A percentile compares a stretch with the other conserved stretches of the same genome.
Evolutionary conservation across 2,113 vertebrate genomes (phyloP).

Genomic region (Corythornis madagascariensis): DNA sequence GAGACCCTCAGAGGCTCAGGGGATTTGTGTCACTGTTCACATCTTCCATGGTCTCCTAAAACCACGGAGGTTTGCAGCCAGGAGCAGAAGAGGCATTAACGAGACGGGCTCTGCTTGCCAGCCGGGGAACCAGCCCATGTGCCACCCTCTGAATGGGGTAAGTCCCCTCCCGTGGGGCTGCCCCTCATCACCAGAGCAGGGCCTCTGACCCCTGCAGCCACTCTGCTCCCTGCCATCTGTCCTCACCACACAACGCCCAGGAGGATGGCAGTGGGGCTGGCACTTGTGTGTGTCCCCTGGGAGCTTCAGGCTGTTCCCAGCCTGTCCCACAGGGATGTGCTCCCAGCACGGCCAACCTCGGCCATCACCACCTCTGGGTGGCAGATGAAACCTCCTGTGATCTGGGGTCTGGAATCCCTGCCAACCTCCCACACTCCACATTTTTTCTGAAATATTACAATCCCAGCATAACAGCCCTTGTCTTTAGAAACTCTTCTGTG

Average conservation of each 20-base stretch:
- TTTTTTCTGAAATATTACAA: neutral
- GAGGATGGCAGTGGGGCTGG: neutral
- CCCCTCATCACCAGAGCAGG: neutral
- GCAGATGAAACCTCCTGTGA: neutral
- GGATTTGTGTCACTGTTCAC: accelerated
- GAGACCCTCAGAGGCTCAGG: neutral
- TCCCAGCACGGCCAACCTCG: neutral
- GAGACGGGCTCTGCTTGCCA: neutral
- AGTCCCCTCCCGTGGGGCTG: neutral
- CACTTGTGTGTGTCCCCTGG: neutral
- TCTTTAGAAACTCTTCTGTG: neutral
- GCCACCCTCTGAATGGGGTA: neutral
- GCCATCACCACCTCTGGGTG: too few species aligned
- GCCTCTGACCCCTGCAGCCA: neutral
- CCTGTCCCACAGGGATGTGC: accelerated
- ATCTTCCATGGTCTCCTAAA: neutral
- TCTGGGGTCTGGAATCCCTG: neutral
- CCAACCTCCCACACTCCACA: neutral
- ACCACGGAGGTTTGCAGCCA: neutral
- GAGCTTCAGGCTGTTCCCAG: neutral
- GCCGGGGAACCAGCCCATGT: neutral
- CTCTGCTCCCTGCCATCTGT: neutral
- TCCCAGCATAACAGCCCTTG: neutral
- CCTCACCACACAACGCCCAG: accelerated
- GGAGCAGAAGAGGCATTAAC: neutral